Percentiles rank a stretch among this genome's conserved stretches.
Conservation (phyloP, 2,888 invertebrate genomes). For the Lasius fuliginosus region DNA sequence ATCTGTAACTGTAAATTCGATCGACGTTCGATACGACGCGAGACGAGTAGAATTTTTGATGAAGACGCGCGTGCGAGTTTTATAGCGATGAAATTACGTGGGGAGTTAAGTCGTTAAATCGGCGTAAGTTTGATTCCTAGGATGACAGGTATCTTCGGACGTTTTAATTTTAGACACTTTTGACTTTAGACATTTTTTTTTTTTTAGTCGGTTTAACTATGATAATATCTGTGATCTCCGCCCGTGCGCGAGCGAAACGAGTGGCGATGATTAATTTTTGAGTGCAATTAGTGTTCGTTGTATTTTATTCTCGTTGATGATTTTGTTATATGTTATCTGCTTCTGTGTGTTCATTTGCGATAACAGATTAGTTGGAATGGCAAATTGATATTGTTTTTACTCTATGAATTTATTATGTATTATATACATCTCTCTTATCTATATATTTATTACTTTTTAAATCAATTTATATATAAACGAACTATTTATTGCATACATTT, state of each 20-base stretch:
- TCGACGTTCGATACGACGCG: background rate
- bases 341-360: background rate
- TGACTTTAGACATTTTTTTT: background rate
- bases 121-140: background rate
- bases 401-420: slow-evolving; percentile 16
- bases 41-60: slow-evolving; percentile 9
- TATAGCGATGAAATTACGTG: background rate
- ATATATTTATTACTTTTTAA: background rate
- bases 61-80: background rate
- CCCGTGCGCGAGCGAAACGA: background rate
- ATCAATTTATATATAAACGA: background rate
- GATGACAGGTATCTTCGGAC: background rate
- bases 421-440: background rate
- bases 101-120: background rate
- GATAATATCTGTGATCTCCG: slow-evolving; percentile 10
- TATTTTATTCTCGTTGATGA: background rate
- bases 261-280: background rate
- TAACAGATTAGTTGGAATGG: background rate
- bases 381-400: background rate
- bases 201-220: background rate
- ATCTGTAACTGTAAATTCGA: background rate
- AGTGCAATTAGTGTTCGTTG: background rate
- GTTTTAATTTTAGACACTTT: background rate
- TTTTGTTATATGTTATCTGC: background rate
- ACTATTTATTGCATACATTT: too few relatives aligned